These are phyloP conservation scores for Syngnathus typhle DNA, from an alignment of 2,113 vertebrate species.

Conservation along the genomic window DNA sequence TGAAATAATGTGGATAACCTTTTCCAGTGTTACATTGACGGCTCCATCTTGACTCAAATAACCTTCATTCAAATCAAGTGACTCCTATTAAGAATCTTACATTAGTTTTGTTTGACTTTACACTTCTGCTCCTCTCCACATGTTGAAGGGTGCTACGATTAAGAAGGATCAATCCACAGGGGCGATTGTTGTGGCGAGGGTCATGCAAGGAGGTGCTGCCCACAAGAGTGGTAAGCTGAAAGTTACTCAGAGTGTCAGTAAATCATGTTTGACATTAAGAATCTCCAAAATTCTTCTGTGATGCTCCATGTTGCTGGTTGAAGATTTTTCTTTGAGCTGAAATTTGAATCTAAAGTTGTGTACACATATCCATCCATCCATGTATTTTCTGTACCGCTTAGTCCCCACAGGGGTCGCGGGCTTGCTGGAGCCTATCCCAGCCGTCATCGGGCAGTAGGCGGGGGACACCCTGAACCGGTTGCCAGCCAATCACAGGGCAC, in stretches of 20 bases:
- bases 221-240: conserved; percentile 79
- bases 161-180: conserved; percentile 80
- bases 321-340: too few species aligned
- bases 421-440: too few species aligned
- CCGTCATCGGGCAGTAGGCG: too few species aligned
- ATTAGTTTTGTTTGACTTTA: conserved; percentile 20
- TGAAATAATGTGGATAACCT: conserved; percentile 53
- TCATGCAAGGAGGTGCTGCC: conserved; percentile 88
- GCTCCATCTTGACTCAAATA: conserved; percentile 35
- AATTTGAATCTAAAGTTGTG: not conserved
- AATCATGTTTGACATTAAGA: not conserved
- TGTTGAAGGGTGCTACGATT: conserved; percentile 83
- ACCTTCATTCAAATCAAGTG: conserved; percentile 11
- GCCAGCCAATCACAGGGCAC: too few species aligned
- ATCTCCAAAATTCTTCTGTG: not conserved
- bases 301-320: too few species aligned
- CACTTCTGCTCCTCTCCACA: not conserved
- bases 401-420: too few species aligned
- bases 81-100: conserved; percentile 21
- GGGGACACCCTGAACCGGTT: too few species aligned
- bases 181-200: conserved; percentile 81
- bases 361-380: too few species aligned
- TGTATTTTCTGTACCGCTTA: too few species aligned
- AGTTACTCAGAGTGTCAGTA: not conserved
- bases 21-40: conserved; percentile 33